These are phyloP conservation scores for Sesia bembeciformis DNA, from an alignment of 2,888 invertebrate species.

Conservation along the genomic window DNA sequence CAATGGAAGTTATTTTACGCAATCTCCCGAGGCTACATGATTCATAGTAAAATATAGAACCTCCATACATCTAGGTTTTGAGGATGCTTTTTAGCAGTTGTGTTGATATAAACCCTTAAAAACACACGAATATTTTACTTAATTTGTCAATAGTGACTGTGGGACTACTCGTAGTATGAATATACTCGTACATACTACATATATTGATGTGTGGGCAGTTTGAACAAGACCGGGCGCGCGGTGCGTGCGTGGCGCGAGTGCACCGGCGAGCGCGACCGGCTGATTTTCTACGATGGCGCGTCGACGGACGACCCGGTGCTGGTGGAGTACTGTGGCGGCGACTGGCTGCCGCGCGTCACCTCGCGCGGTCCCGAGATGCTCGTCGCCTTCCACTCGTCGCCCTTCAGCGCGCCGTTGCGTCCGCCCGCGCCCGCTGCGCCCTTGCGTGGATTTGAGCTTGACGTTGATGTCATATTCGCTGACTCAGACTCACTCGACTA, in stretches of 20 bases:
- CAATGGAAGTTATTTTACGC: no score
- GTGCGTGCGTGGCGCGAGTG: constrained; percentile 89
- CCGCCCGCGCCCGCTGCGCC: constrained; percentile 75
- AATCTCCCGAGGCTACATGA: no score
- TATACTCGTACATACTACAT: no score
- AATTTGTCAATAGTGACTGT: no score
- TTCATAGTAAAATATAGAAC: no score
- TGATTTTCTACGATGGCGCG: constrained; percentile 90
- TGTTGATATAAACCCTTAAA: no score
- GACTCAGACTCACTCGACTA: constrained; percentile 91
- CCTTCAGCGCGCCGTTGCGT: constrained; percentile 85
- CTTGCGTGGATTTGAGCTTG: constrained; percentile 86
- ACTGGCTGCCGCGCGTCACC: constrained; percentile 84
- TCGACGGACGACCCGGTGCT: constrained; percentile 87
- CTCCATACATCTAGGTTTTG: no score
- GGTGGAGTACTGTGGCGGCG: constrained; percentile 91
- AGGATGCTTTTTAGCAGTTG: no score
- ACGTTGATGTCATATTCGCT: constrained; percentile 89
- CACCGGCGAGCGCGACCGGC: constrained; percentile 85
- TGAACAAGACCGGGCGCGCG: constrained; percentile 81
- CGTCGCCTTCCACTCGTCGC: constrained; percentile 90
- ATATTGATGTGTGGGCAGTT: constrained; percentile 32
- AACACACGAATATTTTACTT: no score
- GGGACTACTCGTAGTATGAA: no score
- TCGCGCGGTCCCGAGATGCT: constrained; percentile 86